Percentiles rank a stretch among this genome's conserved stretches.
Conservation (phyloP, 1,140 invertebrate species). For the Caerostris extrusa region DNA sequence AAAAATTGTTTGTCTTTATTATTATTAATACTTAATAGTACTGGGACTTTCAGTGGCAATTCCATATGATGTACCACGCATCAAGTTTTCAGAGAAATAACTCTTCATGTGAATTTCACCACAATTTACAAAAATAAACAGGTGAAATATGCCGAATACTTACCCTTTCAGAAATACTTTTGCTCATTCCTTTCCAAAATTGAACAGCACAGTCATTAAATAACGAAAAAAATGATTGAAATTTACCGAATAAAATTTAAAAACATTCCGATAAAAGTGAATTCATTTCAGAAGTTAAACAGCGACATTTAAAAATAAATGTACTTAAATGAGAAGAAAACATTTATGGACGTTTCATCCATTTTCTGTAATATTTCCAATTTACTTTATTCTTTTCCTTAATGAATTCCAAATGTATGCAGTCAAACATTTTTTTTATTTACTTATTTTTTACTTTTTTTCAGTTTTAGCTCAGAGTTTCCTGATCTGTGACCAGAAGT, state of each 20-base stretch:
- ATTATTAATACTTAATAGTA: no score
- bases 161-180: no score
- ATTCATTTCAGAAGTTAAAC: not conserved
- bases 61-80: no score
- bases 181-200: no score
- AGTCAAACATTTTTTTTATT: not conserved
- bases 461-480: not conserved
- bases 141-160: no score
- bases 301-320: not conserved
- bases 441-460: not conserved
- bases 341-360: not conserved
- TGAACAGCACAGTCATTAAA: not conserved
- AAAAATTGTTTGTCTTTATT: no score
- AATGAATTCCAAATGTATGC: conserved; percentile 36
- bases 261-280: not conserved
- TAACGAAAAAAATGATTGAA: not conserved
- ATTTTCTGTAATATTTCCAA: not conserved
- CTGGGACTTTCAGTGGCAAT: no score
- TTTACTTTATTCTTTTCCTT: not conserved
- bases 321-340: not conserved
- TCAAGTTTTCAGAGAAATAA: no score
- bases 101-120: no score
- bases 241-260: not conserved
- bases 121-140: no score
- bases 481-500: conserved; percentile 21